phyloP scores from a whole-genome alignment of 2,113 vertebrate species.

The Sciurus niger region DNA sequence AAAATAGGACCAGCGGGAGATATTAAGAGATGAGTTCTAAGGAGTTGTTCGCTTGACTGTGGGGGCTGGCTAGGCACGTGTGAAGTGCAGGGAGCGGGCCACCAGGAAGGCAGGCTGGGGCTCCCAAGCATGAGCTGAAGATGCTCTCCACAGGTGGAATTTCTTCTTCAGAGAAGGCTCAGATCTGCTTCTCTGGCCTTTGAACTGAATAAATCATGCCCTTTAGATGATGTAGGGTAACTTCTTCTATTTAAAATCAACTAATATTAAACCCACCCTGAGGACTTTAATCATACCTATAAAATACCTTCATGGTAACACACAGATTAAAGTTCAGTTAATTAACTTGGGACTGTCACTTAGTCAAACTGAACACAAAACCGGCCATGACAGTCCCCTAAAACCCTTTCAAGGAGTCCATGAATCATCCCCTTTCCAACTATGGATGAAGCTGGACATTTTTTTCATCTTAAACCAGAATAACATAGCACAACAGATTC shows the following conservation, averaged over 20 bases:
- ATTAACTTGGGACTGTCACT: background rate
- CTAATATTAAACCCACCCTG: background rate
- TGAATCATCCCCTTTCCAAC: background rate
- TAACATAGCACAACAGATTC: background rate
- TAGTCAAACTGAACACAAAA: background rate
- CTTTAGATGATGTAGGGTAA: background rate
- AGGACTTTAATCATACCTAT: background rate
- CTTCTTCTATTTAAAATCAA: background rate
- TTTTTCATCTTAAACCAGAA: background rate
- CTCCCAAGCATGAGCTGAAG: background rate
- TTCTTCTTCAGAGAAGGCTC: background rate
- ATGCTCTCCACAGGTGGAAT: background rate
- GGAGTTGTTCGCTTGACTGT: background rate
- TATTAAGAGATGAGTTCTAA: background rate
- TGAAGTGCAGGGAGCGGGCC: background rate
- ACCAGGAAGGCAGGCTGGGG: background rate
- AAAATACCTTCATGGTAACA: background rate
- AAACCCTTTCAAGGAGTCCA: background rate
- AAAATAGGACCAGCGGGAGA: background rate
- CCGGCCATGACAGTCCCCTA: background rate
- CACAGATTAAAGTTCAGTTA: background rate
- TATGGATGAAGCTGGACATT: background rate
- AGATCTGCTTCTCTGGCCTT: background rate
- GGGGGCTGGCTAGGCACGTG: background rate
- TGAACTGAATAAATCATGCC: background rate